These are phyloP conservation scores for Gyrodactylus bullatarudis DNA, from an alignment of 1,140 invertebrate species.

Conservation along the genomic window DNA sequence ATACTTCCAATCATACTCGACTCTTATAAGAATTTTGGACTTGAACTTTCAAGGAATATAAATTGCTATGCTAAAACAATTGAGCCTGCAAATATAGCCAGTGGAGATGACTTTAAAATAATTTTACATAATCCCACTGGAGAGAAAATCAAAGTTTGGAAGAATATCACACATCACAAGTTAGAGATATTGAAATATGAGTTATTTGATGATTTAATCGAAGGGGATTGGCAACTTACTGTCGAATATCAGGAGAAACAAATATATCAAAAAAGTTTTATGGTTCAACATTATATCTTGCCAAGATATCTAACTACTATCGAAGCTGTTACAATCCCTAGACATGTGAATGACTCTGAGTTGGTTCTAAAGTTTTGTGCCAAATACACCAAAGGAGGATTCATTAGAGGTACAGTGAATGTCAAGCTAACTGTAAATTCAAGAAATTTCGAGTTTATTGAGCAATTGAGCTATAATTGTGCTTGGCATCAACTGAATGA, in stretches of 20 bases:
- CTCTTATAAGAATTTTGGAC: not conserved
- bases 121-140: not conserved
- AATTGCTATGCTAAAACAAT: too few species aligned
- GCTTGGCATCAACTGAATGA: too few species aligned
- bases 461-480: too few species aligned
- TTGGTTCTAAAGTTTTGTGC: not conserved
- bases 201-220: not conserved
- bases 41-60: not conserved
- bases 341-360: not conserved
- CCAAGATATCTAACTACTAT: not conserved
- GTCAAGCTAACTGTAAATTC: not conserved
- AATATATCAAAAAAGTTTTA: not conserved
- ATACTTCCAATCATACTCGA: not conserved
- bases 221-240: not conserved
- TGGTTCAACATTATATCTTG: not conserved
- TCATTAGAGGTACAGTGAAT: not conserved
- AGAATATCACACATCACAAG: not conserved
- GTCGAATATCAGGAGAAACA: not conserved
- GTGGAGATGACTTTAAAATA: too few species aligned
- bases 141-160: not conserved
- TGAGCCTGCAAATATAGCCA: too few species aligned
- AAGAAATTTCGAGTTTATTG: too few species aligned
- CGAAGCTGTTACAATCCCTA: not conserved
- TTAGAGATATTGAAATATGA: not conserved
- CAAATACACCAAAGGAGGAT: not conserved